Conservation (phyloP, 2,888 invertebrate genomes). For the Oscheius sp. region DNA sequence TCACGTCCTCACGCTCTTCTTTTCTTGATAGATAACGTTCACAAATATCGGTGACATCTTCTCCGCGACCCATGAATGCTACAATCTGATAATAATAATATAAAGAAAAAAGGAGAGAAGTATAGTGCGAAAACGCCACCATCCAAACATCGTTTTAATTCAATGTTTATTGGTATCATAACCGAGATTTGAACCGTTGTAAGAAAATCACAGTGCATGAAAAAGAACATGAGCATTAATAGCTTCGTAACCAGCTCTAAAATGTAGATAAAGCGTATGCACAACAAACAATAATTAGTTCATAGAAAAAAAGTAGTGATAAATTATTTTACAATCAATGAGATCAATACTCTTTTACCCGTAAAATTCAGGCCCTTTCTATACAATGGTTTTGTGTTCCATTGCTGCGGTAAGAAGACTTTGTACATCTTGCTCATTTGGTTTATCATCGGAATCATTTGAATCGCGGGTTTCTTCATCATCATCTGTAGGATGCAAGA, state of each 20-base stretch:
- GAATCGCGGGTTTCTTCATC: slow-evolving; percentile 37
- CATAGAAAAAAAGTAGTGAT: slow-evolving; percentile 4
- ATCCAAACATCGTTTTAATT: not conserved
- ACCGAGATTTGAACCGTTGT: slow-evolving; percentile 12
- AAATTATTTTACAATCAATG: not conserved
- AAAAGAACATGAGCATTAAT: not conserved
- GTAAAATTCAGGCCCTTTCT: not conserved
- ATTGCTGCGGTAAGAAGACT: slow-evolving; percentile 48
- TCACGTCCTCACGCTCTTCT: slow-evolving; percentile 52
- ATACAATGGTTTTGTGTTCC: slow-evolving; percentile 18
- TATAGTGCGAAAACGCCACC: not conserved
- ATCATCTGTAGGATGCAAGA: slow-evolving; percentile 16
- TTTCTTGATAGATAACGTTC: slow-evolving; percentile 46
- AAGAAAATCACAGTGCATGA: slow-evolving; percentile 6
- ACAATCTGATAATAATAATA: not conserved
- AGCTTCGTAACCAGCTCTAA: not conserved
- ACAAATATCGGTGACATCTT: slow-evolving; percentile 49
- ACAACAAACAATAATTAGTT: slow-evolving; percentile 14
- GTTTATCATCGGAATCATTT: slow-evolving; percentile 31
- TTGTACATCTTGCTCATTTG: slow-evolving; percentile 38
- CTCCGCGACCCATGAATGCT: slow-evolving; percentile 39
- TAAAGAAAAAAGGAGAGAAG: not conserved
- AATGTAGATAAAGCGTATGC: not conserved
- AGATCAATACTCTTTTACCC: not conserved
- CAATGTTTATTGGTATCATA: not conserved